Conservation (phyloP, 1,140 invertebrate species). For the Drosophila malerkotliana region DNA sequence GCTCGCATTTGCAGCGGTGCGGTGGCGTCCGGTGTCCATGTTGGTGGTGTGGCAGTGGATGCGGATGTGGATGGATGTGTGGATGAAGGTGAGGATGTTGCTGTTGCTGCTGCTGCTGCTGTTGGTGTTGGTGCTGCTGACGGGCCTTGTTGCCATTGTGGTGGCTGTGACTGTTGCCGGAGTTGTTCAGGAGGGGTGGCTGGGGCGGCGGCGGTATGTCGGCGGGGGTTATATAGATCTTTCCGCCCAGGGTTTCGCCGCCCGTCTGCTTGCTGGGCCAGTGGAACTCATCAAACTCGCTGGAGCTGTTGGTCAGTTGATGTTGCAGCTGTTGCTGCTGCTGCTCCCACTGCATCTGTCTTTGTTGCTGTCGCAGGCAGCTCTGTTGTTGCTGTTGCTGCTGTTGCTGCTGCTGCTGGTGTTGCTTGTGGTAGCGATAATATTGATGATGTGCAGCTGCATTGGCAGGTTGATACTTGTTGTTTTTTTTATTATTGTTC, state of each 20-base stretch:
- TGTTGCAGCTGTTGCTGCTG: constrained; percentile 56
- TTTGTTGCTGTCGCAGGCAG: constrained; percentile 65
- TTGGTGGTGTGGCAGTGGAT: constrained; percentile 51
- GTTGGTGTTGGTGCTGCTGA: constrained; percentile 18
- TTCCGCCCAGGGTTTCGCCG: constrained; percentile 43
- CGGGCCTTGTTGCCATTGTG: constrained; percentile 42
- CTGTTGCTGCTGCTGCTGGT: constrained; percentile 47
- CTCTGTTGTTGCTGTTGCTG: constrained; percentile 61
- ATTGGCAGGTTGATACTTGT: constrained; percentile 59
- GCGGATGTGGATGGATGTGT: constrained; percentile 42
- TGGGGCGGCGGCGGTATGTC: constrained; percentile 78
- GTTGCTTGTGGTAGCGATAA: constrained; percentile 74
- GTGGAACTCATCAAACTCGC: constrained; percentile 76
- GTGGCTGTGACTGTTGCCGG: constrained; percentile 39
- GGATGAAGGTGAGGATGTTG: constrained; percentile 32
- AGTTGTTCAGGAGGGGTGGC: constrained; percentile 43
- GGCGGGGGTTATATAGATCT: constrained; percentile 80
- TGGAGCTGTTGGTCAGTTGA: constrained; percentile 65
- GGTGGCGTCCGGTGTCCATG: constrained; percentile 64
- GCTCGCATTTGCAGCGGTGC: constrained; percentile 77
- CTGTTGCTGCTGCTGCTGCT: constrained; percentile 23
- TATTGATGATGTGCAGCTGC: constrained; percentile 74
- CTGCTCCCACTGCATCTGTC: constrained; percentile 49
- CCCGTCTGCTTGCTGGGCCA: constrained; percentile 68
- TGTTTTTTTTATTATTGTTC: constrained; percentile 35